Conservation (phyloP, 2,113 vertebrate genomes). For the Hydropotes inermis region DNA sequence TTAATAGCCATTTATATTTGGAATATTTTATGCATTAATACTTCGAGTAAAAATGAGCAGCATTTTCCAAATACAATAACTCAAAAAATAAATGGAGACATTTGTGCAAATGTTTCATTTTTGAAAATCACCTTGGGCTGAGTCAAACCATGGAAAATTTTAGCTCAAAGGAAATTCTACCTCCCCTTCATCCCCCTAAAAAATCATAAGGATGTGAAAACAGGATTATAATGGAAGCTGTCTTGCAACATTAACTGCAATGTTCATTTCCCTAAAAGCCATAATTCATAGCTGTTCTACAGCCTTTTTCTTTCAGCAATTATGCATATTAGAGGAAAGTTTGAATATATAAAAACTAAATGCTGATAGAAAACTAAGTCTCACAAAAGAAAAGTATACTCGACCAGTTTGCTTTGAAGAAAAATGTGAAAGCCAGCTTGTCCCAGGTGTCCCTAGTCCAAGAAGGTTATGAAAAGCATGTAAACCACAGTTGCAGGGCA, state of each 20-base stretch:
- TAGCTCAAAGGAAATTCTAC: constrained; percentile 57
- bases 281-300: constrained; percentile 62
- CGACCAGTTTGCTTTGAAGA: neutral
- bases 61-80: constrained; percentile 53
- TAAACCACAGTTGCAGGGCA: neutral
- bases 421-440: neutral
- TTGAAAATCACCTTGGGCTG: constrained; percentile 54
- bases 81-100: constrained; percentile 50
- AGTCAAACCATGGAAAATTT: constrained; percentile 59
- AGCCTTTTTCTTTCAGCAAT: constrained; percentile 64
- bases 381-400: constrained; percentile 47
- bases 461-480: neutral
- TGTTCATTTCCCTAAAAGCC: constrained; percentile 67
- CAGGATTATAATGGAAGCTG: constrained; percentile 62
- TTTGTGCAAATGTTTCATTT: constrained; percentile 58
- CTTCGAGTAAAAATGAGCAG: constrained; percentile 23
- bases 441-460: neutral
- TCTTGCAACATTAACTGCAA: constrained; percentile 73
- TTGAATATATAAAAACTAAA: constrained; percentile 67
- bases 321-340: constrained; percentile 72
- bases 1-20: constrained; percentile 37
- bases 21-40: constrained; percentile 42
- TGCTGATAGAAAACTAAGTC: constrained; percentile 54
- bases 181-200: neutral
- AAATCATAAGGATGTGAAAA: constrained; percentile 59